Evolutionary conservation across 2,797 vertebrate species (phyloP), one percentile per base, ranked within the genome.

Genomic region (Erethizon dorsatum): DNA sequence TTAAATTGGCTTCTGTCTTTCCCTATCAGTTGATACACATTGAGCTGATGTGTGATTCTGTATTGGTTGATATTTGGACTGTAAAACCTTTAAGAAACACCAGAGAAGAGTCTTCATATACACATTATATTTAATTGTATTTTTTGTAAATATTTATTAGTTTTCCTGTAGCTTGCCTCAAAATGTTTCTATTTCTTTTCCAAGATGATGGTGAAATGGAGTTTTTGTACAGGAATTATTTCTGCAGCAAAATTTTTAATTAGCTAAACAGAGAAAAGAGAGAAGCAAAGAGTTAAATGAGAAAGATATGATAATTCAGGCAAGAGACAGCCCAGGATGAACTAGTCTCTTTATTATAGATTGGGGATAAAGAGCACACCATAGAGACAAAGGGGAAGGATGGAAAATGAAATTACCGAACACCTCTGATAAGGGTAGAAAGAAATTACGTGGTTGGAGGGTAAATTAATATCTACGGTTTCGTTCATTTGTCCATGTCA

Each of bases 191-290:
- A 47, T 96, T 83, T 11, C 6, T 90, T 22, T 22, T 82, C 33
- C 85, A 73, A 79, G 41, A 82, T 14, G 8, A 90, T 28, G 2
- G 45, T 22, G 47, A 91, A 84, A 90, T 75, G 45, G 14, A 75
- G 47, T 52, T 61, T 91, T 91, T 71, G 22, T 87, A 31, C 3
- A 90, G 18, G 15, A 45, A 47, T 90, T 65, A n/a, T 88, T 93
- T 87, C 85, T 84, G 52, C 6, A 17, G 41, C 5, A 83, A 67
- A 24, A 71, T 13, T 85, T 97, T 93, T 96, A 45, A 88, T 57
- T 84, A 45, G 24, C 18, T 47, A 83, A 22, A 61, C 28, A 45
- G 28, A 54, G 85, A 90, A 31, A 67, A 63, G 22, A 47, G 84
- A 88, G 13, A 65, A 83, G 14, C 47, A 77, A 88, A 91, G 50